phyloP scores from a whole-genome alignment of 2,797 vertebrate species.

The Labeo calbasu region DNA sequence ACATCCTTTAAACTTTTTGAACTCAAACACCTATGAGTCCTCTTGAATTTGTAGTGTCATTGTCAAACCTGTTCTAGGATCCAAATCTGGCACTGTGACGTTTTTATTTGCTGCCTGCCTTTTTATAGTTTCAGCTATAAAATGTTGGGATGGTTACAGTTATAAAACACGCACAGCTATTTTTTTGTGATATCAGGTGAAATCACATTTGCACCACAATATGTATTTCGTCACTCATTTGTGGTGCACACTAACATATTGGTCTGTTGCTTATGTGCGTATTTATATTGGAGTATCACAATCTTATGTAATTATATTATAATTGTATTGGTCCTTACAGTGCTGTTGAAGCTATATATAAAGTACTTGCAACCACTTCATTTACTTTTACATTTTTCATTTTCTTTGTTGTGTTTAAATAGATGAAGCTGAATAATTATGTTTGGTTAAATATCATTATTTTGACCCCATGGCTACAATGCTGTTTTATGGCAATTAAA shows the following conservation, averaged over 20 bases:
- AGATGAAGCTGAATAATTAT: no score
- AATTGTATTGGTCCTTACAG: no score
- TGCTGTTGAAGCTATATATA: no score
- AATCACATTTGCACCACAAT: not conserved
- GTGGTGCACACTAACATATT: not conserved
- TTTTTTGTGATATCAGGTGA: not conserved
- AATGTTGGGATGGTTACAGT: not conserved
- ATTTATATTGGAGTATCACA: no score
- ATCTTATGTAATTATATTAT: no score
- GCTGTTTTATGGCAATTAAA: no score
- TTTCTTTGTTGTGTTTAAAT: not conserved
- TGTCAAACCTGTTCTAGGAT: not conserved
- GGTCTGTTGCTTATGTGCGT: no score
- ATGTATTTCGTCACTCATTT: not conserved
- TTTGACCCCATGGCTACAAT: no score
- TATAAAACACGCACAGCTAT: not conserved
- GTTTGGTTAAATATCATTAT: no score
- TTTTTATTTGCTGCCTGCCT: not conserved
- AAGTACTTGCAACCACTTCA: no score
- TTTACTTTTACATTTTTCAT: not conserved
- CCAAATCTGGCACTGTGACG: not conserved
- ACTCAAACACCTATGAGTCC: not conserved
- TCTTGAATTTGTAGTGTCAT: not conserved
- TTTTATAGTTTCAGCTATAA: not conserved
- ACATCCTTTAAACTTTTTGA: constrained; percentile 13